Percentiles rank a stretch among this genome's conserved stretches.
Evolutionary conservation across 2,113 vertebrate genomes (phyloP).

Genomic region (Puntigrus tetrazona): DNA sequence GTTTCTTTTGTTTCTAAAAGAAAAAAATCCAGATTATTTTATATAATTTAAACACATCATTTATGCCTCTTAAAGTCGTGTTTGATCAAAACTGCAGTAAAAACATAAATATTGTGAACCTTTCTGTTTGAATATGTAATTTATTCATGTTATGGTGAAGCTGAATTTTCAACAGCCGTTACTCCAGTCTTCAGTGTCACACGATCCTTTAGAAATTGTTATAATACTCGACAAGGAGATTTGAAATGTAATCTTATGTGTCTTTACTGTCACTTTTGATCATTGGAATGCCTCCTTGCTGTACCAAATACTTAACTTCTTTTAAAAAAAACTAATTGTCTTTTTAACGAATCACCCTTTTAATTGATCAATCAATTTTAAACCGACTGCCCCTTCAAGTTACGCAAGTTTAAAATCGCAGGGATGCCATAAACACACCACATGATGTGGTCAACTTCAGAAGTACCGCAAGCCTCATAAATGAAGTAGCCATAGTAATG

Average conservation of each 20-base stretch:
- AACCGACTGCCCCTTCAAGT: not conserved
- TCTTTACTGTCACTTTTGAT: not conserved
- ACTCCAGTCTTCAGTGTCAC: not conserved
- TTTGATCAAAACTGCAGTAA: not conserved
- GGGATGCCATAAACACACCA: not conserved
- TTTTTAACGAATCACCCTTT: not conserved
- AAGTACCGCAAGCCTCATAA: not conserved
- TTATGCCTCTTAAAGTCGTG: not conserved
- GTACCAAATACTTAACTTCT: too few species aligned
- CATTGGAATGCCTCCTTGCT: not conserved
- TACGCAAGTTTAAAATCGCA: constrained; percentile 2
- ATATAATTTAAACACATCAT: too few species aligned
- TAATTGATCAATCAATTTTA: not conserved
- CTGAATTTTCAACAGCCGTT: not conserved
- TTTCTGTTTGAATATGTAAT: not conserved
- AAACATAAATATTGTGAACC: not conserved
- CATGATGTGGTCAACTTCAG: not conserved
- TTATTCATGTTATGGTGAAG: not conserved
- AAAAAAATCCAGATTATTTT: too few species aligned
- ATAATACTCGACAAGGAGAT: too few species aligned
- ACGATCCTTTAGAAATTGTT: not conserved
- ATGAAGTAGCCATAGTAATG: not conserved
- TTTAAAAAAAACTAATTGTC: too few species aligned
- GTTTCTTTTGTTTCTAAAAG: not conserved
- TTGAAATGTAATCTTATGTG: not conserved